Base-by-base conservation (phyloP, 2,888 invertebrate species). In the Scaeva pyrastri region DNA sequence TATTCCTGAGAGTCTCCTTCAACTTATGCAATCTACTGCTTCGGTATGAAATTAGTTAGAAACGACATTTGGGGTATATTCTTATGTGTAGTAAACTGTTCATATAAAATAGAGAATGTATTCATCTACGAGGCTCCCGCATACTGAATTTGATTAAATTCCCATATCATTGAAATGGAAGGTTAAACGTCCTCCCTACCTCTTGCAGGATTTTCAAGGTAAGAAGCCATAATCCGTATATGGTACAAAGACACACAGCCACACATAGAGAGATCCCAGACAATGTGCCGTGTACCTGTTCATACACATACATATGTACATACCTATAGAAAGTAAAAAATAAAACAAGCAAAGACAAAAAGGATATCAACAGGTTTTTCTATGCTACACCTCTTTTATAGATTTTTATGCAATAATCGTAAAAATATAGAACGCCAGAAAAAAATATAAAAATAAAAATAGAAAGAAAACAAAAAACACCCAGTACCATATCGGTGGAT, bases 331-430 rank as follows among this genome's bases (percentile, higher is more conserved):
- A n/a, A 26, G 5, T 31, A 50, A 86, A 62, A 21, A 72, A 56
- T 31, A 45, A 21, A 72, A 56, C 8, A 45, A 77, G 72, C 19
- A 11, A 21, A 12, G 12, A 48, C n/a, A 45, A 48, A 66, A 48
- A 74, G 82, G 82, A 86, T 82, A 86, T 86, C 86, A 86, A 86
- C 86, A 86, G 86, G 86, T 86, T 86, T 26, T 31, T 7, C 31
- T 31, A 31, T 31, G 8, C 62, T 58, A 50, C 68, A 60, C 45
- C 79, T 82, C 72, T 86, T n/a, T n/a, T 82, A 86, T 86, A 77
- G 86, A 86, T 86, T 86, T 86, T 86, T 86, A 86, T 86, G 86
- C 86, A 86, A 86, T 86, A 86, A 86, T 86, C 86, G 86, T 86
- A 86, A 86, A 86, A 82, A 77, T 71, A 71, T 56, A 71, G 56